phyloP scores from a whole-genome alignment of 1,140 invertebrate species.

The Nasonia longicornis region DNA sequence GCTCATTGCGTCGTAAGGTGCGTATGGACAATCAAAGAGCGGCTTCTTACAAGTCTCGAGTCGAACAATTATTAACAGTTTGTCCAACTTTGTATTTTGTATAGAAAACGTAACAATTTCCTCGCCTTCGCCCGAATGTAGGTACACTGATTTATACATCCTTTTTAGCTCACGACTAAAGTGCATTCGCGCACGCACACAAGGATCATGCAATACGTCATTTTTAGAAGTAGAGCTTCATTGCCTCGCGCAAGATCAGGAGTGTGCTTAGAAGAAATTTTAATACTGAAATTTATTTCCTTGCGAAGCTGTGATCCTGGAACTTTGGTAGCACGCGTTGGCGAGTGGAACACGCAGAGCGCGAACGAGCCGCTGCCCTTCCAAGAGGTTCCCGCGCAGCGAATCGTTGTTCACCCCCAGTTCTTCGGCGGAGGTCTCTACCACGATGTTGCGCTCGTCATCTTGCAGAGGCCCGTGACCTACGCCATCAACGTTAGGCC shows the following conservation, averaged over 20 bases:
- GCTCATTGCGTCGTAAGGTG: constrained; percentile 69
- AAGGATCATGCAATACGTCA: neutral
- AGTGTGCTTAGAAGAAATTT: neutral
- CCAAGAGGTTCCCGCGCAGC: constrained; percentile 69
- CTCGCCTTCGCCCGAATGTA: too few relatives aligned
- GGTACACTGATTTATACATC: too few relatives aligned
- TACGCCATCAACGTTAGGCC: constrained; percentile 70
- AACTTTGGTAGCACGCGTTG: constrained; percentile 59
- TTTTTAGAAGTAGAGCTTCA: neutral
- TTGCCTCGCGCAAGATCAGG: neutral
- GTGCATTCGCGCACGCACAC: too few relatives aligned
- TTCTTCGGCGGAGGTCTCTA: constrained; percentile 68
- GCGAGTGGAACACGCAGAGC: constrained; percentile 69
- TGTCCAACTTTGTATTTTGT: neutral
- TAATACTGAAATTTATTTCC: neutral
- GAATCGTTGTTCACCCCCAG: constrained; percentile 67
- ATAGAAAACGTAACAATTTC: neutral
- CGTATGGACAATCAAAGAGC: neutral
- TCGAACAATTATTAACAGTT: neutral
- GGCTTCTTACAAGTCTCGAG: neutral
- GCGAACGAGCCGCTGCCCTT: constrained; percentile 70
- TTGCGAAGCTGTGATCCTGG: constrained; percentile 52
- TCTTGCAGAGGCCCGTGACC: constrained; percentile 67
- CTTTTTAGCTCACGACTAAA: too few relatives aligned
- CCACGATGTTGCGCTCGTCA: constrained; percentile 74